Percentiles rank a stretch among this genome's conserved stretches.
Evolutionary conservation across 2,113 vertebrate genomes (phyloP).

Genomic region (Hemibates koningsi): DNA sequence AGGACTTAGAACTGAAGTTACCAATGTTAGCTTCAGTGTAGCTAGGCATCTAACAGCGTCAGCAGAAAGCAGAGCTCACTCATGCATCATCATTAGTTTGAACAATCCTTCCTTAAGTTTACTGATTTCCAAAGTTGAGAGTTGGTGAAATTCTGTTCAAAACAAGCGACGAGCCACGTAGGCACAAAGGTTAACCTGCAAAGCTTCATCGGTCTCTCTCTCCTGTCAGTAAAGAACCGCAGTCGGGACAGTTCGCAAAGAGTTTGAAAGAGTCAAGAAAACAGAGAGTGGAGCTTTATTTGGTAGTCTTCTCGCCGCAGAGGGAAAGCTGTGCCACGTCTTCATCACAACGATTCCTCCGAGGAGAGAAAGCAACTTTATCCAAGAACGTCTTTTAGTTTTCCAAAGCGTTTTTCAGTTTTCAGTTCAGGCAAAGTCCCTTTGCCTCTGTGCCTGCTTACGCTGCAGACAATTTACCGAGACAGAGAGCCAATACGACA

Average conservation of each 20-base stretch:
- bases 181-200: constrained; percentile 62
- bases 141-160: constrained; percentile 20
- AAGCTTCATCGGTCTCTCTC: constrained; percentile 38
- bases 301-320: constrained; percentile 38
- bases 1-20: constrained; percentile 15
- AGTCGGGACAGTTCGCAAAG: background rate
- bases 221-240: background rate
- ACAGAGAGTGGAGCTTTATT: constrained; percentile 10
- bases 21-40: constrained; percentile 5
- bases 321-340: constrained; percentile 9
- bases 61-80: constrained; percentile 31
- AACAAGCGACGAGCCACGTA: constrained; percentile 41
- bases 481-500: background rate
- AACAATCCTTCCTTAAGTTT: background rate
- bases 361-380: background rate
- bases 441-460: background rate
- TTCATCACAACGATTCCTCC: constrained; percentile 2
- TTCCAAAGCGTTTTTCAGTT: background rate
- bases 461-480: background rate
- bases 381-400: background rate
- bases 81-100: constrained; percentile 36
- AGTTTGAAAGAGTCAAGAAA: background rate
- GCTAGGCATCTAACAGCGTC: constrained; percentile 21
- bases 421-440: background rate
- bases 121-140: background rate